A percentile compares a stretch with the other conserved stretches of the same genome.
These are phyloP conservation scores for Dicycla oo DNA, from an alignment of 2,888 invertebrate species.

Conservation along the genomic window DNA sequence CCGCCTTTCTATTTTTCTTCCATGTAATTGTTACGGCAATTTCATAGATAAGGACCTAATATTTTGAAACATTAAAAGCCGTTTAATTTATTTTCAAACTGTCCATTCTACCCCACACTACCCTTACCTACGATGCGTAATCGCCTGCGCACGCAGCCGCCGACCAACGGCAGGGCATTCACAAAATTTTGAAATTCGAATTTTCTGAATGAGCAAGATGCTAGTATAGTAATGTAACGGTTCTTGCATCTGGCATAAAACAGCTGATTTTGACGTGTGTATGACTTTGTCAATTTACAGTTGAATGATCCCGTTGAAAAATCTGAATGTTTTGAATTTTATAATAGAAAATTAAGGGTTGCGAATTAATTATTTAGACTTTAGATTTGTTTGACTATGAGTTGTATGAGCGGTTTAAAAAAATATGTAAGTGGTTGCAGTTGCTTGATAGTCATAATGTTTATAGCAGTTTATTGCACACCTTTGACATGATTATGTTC, in stretches of 20 bases:
- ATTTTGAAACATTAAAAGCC: not conserved
- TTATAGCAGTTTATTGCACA: constrained; percentile 37
- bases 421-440: constrained; percentile 5
- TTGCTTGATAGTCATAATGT: constrained; percentile 31
- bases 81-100: not conserved
- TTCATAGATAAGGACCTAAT: no score
- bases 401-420: constrained; percentile 6
- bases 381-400: constrained; percentile 1
- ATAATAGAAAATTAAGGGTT: constrained; percentile 31
- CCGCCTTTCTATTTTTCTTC: no score
- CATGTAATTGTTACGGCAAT: no score
- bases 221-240: constrained; percentile 64
- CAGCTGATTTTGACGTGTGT: constrained; percentile 65
- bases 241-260: constrained; percentile 61
- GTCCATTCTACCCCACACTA: constrained; percentile 30
- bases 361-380: constrained; percentile 30
- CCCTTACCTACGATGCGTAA: constrained; percentile 64
- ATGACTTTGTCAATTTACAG: constrained; percentile 39
- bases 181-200: constrained; percentile 61
- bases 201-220: constrained; percentile 62
- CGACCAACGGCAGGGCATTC: constrained; percentile 59
- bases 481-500: constrained; percentile 60
- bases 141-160: constrained; percentile 59
- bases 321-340: constrained; percentile 30
- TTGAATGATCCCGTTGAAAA: constrained; percentile 44